phyloP scores from a whole-genome alignment of 2,797 vertebrate species.

The Aphelocoma californica region DNA sequence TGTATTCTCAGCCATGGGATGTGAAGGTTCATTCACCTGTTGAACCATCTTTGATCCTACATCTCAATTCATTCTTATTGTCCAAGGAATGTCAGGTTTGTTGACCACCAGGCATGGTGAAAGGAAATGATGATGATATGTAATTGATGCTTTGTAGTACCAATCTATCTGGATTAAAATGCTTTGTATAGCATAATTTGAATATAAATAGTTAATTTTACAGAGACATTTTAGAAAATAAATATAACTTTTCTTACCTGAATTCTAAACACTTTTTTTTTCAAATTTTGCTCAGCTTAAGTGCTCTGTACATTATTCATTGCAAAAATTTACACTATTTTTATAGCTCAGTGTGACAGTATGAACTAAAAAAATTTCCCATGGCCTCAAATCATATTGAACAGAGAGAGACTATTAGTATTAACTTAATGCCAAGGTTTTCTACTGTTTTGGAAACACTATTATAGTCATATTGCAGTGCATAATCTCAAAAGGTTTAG shows the following conservation, averaged over 20 bases:
- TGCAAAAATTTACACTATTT: neutral
- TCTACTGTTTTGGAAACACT: neutral
- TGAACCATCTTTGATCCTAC: neutral
- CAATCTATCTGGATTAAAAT: neutral
- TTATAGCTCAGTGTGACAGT: neutral
- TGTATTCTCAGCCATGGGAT: neutral
- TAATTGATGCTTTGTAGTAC: neutral
- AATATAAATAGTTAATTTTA: neutral
- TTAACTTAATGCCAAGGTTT: neutral
- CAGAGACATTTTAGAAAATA: neutral
- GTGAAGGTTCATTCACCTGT: neutral
- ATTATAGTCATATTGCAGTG: neutral
- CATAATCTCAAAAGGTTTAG: neutral
- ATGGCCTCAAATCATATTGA: constrained; percentile 53
- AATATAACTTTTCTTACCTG: neutral
- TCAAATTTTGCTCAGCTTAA: neutral
- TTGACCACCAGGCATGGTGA: neutral
- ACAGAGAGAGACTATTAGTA: constrained; percentile 26
- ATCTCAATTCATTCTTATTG: neutral
- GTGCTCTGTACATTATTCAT: neutral
- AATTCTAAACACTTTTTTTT: neutral
- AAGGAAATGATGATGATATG: neutral
- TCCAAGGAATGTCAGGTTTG: neutral
- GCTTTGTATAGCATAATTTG: neutral
- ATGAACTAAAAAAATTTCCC: neutral